Evolutionary conservation across 92 coral and sea anemone genomes (phyloP), one percentile per base, ranked within the genome.

Genomic region (Porites lobata): DNA sequence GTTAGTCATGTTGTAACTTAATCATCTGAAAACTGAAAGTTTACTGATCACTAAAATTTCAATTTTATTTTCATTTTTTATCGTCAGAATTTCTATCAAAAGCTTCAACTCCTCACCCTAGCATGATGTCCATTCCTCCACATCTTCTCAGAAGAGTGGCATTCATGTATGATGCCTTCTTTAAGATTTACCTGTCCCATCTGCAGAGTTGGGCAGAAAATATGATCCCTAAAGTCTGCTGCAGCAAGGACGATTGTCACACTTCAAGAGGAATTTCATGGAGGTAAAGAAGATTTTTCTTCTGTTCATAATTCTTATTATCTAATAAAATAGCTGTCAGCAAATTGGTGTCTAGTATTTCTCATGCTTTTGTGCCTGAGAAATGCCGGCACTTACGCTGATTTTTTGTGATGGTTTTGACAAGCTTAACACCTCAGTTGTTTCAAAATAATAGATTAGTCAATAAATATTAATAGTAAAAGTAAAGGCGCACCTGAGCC

Each of bases 151-250:
- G 89, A 47, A 74, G 63, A 26, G 71, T 86, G 19, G 75, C 95
- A 15, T 82, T 77, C 65, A 77, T 69, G 82, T 82, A 86, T 29
- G 20, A 67, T 8, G 67, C 81, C 58, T 89, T 93, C 38, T 90
- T 82, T 11, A 68, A 77, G 32, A 64, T 90, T 47, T 86, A 93
- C 75, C 65, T 90, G 29, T 62, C 77, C 61, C 84, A 84, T 32
- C 85, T 93, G 52, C 51, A 72, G 57, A 76, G 86, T 20, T 93
- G 95, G 95, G 91, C 81, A 6, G 85, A 90, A 17, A 70, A 24
- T 21, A 93, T 93, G 95, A 65, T 50, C n/a, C 90, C 93, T 14
- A 20, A 47, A 38, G 21, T 69, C 71, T 65, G 82, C 18, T 24
- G 69, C 67, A 53, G 38, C 18, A 69, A 65, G 9, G 24, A 57